phyloP scores from a whole-genome alignment of 2,797 vertebrate genomes.

The Meriones psammophilus region DNA sequence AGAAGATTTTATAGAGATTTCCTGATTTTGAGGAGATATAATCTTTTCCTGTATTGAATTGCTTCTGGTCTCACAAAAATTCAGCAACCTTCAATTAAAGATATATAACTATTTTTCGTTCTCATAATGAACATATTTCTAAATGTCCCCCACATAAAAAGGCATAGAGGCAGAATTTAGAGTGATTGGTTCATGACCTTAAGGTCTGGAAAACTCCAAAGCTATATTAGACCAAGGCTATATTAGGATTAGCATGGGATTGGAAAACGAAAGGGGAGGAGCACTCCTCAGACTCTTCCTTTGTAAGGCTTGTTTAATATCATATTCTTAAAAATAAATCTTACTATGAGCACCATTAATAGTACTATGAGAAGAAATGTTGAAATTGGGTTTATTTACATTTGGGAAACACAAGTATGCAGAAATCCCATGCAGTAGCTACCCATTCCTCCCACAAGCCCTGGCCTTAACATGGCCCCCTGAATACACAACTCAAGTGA shows the following conservation, averaged over 20 bases:
- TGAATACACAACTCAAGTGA: background rate
- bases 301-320: background rate
- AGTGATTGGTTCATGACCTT: background rate
- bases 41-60: background rate
- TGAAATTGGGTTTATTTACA: conserved; percentile 1
- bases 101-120: background rate
- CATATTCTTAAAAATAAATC: conserved; percentile 23
- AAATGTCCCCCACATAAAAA: background rate
- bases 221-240: background rate
- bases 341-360: background rate
- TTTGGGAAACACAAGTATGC: background rate
- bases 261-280: background rate
- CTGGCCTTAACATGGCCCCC: background rate
- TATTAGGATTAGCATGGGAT: background rate
- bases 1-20: background rate
- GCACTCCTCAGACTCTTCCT: background rate
- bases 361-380: background rate
- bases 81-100: conserved; percentile 9
- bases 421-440: background rate
- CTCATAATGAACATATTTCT: conserved; percentile 15
- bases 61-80: background rate
- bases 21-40: background rate
- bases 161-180: background rate
- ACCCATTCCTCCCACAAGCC: background rate
- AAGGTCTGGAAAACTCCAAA: background rate